Base-by-base conservation (phyloP, 2,113 vertebrate species). In the Gnathonemus echidnorhynchus region DNA sequence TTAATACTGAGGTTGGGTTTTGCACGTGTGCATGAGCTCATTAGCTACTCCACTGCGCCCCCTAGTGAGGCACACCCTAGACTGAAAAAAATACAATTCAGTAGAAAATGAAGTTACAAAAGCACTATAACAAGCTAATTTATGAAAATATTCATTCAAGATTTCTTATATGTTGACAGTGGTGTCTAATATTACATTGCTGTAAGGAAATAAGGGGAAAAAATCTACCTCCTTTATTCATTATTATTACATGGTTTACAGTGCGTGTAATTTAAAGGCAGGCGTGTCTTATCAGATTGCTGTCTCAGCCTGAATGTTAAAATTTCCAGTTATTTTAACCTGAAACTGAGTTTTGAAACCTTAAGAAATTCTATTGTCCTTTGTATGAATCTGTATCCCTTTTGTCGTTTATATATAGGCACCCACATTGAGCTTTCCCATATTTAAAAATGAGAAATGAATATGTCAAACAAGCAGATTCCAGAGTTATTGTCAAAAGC, bases 401-500 rank as follows among this genome's bases (percentile, higher is more conserved):
- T 77, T 77, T 39, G 35, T 42, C 35, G 0, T 86, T 56, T 86
- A 53, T 52, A 50, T 52, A 87, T n/a, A 58, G 31, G 45, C 9
- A 58, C 50, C 17, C 31, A n/a, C 21, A 53, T 31, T 45, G 19
- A 88, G 35, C 3, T 2, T 88, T 42, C 53, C 24, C 86, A 17
- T 95, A 95, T 94, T 95, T 95, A 95, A 93, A 91, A 92, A 91
- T 95, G 95, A 94, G 91, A 94, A 95, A 95, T 96, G 91, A 94
- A 95, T 89, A 89, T 95, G 94, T 95, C 96, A 96, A 92, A 91
- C 95, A 94, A 94, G 95, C 95, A 95, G 95, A 96, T 92, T 94
- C 94, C 93, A 95, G 93, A 94, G 94, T 93, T 96, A 95, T 94
- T 95, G 89, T 94, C 94, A 95, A 95, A 94, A 96, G 95, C 95